Evolutionary conservation across 1,140 invertebrate genomes (phyloP), one percentile per base, ranked within the genome.

Genomic region (Magallana angulata): DNA sequence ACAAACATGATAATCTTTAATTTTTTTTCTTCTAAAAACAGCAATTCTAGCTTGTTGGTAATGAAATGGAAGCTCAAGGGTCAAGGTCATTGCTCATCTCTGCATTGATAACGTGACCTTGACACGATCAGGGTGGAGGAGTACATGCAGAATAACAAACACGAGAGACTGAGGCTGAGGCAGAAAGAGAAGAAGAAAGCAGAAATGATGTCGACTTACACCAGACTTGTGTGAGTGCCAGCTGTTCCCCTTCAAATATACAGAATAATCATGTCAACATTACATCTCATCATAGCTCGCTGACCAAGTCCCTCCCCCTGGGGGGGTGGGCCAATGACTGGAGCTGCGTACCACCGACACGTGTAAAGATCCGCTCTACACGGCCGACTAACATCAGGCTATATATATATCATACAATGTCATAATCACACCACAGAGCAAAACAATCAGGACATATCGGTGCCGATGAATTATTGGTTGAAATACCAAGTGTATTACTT

Each of bases 211-310:
- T 80, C 59, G 68, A 86, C 71, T 86, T 80, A 86, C 71, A 36
- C 57, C 81, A 36, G 85, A 80, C 76, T 86, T 86, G 85, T 80
- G 76, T 86, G 85, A 59, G 57, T 86, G 76, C 85, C 85, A 86
- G 85, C 71, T 57, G 85, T 57, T 24, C 24, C 71, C 85, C 85
- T 86, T 86, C 36, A 80, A 86, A 86, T 80, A 86, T 80, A 86
- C 36, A 86, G 58, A 76, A 88, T 8, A 84, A 57, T 83, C 57
- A 57, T 57, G 48, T 71, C 30, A 88, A 18, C 57, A 83, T 18
- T 36, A 36, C 36, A 83, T 24, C 7, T 18, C 56, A 58, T 57
- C 57, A 83, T 9, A 83, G n/a, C 57, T 24, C 82, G 24, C n/a
- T n/a, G n/a, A 83, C n/a, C 36, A 36, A 83, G 58, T 24, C 16